phyloP scores from a whole-genome alignment of 2,113 vertebrate species.

The Centrocercus urophasianus region DNA sequence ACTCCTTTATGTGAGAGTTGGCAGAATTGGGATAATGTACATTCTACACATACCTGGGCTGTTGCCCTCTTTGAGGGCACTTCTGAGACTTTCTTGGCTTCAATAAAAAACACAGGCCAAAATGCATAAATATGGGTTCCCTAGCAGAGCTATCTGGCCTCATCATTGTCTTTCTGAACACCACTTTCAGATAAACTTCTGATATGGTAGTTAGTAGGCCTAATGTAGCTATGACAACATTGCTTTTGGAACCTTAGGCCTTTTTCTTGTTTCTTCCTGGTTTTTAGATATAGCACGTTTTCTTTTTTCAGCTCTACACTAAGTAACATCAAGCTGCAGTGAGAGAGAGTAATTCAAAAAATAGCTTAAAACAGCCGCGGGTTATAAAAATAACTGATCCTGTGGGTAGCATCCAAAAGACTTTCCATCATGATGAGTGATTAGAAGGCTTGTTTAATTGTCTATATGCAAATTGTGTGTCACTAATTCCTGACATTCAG shows the following conservation, averaged over 20 bases:
- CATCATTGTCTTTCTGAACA: not conserved
- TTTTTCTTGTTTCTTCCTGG: not conserved
- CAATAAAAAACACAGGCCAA: not conserved
- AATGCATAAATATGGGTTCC: not conserved
- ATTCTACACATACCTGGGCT: accelerated
- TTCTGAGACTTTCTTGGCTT: not conserved
- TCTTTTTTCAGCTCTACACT: constrained; percentile 19
- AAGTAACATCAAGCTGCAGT: constrained; percentile 41
- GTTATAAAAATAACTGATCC: constrained; percentile 66
- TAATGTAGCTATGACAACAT: not conserved
- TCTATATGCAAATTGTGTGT: constrained; percentile 55
- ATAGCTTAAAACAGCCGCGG: constrained; percentile 27
- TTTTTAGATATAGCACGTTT: constrained; percentile 35
- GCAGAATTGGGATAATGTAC: not conserved
- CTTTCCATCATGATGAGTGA: constrained; percentile 49
- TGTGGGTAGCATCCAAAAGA: constrained; percentile 62
- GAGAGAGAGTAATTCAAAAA: constrained; percentile 40
- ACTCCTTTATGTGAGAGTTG: not conserved
- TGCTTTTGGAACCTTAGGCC: not conserved
- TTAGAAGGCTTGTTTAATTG: constrained; percentile 50
- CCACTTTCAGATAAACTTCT: not conserved
- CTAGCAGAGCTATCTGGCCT: not conserved
- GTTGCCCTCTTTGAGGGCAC: not conserved
- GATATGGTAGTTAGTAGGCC: not conserved
- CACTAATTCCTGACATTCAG: constrained; percentile 18